Percentiles rank a stretch among this genome's conserved stretches.
Evolutionary conservation across 2,113 vertebrate species (phyloP).

Genomic region (Amazona vittata): DNA sequence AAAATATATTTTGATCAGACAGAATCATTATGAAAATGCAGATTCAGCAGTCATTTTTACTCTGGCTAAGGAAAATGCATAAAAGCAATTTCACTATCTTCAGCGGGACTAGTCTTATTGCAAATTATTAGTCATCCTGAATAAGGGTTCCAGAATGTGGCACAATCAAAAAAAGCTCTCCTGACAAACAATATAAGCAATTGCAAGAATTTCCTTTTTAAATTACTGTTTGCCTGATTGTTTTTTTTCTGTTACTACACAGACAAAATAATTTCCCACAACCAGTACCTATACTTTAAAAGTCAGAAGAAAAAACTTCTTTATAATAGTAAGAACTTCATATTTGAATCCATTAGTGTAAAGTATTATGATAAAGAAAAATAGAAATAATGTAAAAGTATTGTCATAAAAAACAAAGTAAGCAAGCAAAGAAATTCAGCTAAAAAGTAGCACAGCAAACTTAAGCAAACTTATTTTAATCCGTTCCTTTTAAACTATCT

Average conservation of each 20-base stretch:
- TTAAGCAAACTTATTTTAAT: not conserved
- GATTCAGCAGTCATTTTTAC: not conserved
- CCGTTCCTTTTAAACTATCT: not conserved
- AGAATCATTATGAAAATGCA: not conserved
- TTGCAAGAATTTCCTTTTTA: not conserved
- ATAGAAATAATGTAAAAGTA: not conserved
- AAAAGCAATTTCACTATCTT: constrained; percentile 9
- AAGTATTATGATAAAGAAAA: not conserved
- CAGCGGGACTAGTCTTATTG: constrained; percentile 13
- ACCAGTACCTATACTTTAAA: not conserved
- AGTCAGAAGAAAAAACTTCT: not conserved
- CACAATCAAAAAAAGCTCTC: not conserved
- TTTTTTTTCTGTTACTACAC: not conserved
- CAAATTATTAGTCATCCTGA: not conserved
- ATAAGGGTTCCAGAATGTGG: not conserved
- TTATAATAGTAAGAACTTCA: not conserved
- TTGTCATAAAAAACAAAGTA: not conserved
- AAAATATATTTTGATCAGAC: not conserved
- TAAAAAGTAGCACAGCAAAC: not conserved
- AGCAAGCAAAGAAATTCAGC: not conserved
- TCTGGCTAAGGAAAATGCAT: not conserved
- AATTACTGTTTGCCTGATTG: not conserved
- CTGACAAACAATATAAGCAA: not conserved
- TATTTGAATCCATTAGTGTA: not conserved
- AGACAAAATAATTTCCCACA: not conserved